Percentiles rank a stretch among this genome's conserved stretches.
Evolutionary conservation across 2,888 invertebrate genomes (phyloP).

Genomic region (Andrena praecox): DNA sequence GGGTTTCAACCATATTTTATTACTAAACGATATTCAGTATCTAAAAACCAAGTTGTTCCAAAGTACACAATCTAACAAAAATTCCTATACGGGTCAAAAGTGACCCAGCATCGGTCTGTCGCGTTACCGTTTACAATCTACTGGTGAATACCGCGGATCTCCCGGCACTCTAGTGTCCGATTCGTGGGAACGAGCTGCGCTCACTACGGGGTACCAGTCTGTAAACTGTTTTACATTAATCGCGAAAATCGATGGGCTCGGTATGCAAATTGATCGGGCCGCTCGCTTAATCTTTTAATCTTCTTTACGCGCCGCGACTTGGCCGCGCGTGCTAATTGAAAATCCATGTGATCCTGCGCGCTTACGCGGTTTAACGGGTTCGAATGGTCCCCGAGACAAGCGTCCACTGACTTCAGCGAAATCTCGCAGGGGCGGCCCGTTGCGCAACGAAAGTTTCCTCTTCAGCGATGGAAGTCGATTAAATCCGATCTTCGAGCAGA

Average conservation of each 20-base stretch:
- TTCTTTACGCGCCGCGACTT: constrained; percentile 30
- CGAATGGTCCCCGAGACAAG: constrained; percentile 9
- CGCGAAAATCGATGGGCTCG: neutral
- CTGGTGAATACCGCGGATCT: no score
- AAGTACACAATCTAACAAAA: no score
- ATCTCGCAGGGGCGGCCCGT: neutral
- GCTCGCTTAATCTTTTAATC: constrained; percentile 43
- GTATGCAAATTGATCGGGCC: constrained; percentile 40
- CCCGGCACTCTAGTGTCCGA: no score
- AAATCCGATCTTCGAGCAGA: constrained; percentile 2
- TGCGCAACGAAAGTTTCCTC: neutral
- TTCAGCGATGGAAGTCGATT: neutral
- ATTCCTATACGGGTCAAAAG: no score
- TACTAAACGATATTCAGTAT: no score
- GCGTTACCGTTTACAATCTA: no score
- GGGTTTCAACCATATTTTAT: no score
- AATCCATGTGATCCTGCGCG: constrained; percentile 33
- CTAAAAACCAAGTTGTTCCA: no score
- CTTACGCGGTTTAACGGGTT: constrained; percentile 17
- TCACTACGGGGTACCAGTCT: neutral
- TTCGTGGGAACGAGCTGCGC: no score
- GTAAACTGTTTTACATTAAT: neutral
- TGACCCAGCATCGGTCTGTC: no score
- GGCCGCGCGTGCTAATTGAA: constrained; percentile 37
- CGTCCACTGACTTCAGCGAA: neutral